Evolutionary conservation across 1,140 invertebrate genomes (phyloP).

Genomic region (Meloidogyne chitwoodi): DNA sequence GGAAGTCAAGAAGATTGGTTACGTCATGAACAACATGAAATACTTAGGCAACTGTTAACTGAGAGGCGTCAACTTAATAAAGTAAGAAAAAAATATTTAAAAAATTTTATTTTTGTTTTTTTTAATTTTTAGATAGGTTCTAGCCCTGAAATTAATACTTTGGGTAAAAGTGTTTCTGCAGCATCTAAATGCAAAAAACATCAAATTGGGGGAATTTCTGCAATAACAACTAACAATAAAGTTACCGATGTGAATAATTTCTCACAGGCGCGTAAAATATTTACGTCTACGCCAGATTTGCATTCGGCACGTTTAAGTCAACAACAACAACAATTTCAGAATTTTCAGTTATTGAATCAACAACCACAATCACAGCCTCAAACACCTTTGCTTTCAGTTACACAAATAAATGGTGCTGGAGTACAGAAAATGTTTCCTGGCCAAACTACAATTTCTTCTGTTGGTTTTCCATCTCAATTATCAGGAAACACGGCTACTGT

Average conservation of each 20-base stretch:
- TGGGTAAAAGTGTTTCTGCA: constrained; percentile 28
- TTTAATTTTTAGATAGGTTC: constrained; percentile 34
- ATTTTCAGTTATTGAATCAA: not conserved
- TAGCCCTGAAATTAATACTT: constrained; percentile 52
- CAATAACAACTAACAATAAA: not conserved
- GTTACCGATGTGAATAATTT: not conserved
- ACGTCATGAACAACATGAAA: constrained; percentile 21
- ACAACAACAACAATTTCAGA: not conserved
- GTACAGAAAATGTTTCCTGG: not conserved
- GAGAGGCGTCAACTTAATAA: constrained; percentile 29
- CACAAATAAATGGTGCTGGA: not conserved
- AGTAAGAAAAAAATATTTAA: not conserved
- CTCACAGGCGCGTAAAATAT: constrained; percentile 19
- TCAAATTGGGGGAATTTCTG: not conserved
- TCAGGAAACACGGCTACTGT: not conserved
- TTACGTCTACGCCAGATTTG: constrained; percentile 27
- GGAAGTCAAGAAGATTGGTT: constrained; percentile 22
- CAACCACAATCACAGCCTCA: not conserved
- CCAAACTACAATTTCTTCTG: not conserved
- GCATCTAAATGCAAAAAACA: constrained; percentile 15
- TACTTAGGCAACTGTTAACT: constrained; percentile 32
- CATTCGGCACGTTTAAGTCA: constrained; percentile 8
- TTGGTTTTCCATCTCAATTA: not conserved
- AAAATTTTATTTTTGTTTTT: not conserved
- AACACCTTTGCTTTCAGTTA: not conserved